Conservation (phyloP, 2,888 invertebrate species). For the Clivina fossor region DNA sequence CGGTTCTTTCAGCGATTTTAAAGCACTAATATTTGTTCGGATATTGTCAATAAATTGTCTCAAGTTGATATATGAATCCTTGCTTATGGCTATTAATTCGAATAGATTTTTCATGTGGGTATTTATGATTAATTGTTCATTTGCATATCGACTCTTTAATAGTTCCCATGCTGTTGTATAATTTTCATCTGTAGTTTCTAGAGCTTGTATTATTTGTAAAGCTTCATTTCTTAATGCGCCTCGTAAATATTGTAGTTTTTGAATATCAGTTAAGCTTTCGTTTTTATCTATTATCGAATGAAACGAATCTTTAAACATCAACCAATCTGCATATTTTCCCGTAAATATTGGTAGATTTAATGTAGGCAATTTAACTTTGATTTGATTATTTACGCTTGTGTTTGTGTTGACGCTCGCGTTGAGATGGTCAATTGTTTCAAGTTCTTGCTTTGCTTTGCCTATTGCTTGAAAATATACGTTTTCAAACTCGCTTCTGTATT, state of each 20-base stretch:
- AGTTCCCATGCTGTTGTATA: too few species aligned
- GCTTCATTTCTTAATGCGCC: constrained; percentile 29
- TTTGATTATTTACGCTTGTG: too few species aligned
- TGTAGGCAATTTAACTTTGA: constrained; percentile 24
- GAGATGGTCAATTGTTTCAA: too few species aligned
- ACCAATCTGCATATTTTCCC: constrained; percentile 31
- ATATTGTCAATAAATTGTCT: constrained; percentile 7
- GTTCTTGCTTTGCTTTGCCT: too few species aligned
- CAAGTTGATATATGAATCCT: neutral
- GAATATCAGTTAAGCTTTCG: constrained; percentile 19
- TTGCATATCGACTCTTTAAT: too few species aligned
- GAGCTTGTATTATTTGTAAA: constrained; percentile 36
- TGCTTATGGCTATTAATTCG: too few species aligned
- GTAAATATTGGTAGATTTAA: constrained; percentile 33
- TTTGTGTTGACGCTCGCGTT: too few species aligned
- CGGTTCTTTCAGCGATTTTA: constrained; percentile 10
- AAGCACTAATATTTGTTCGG: neutral
- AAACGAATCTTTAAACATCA: constrained; percentile 34
- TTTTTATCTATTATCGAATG: constrained; percentile 33
- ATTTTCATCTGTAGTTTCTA: too few species aligned
- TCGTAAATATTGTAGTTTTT: constrained; percentile 37
- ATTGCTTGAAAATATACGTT: too few species aligned
- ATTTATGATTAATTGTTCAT: too few species aligned
- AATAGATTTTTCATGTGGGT: too few species aligned
- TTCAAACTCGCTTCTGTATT: too few species aligned